A percentile compares a stretch with the other conserved stretches of the same genome.
These are phyloP conservation scores for Drosophila nr. fundita DNA, from an alignment of 2,888 invertebrate species.

Conservation along the genomic window DNA sequence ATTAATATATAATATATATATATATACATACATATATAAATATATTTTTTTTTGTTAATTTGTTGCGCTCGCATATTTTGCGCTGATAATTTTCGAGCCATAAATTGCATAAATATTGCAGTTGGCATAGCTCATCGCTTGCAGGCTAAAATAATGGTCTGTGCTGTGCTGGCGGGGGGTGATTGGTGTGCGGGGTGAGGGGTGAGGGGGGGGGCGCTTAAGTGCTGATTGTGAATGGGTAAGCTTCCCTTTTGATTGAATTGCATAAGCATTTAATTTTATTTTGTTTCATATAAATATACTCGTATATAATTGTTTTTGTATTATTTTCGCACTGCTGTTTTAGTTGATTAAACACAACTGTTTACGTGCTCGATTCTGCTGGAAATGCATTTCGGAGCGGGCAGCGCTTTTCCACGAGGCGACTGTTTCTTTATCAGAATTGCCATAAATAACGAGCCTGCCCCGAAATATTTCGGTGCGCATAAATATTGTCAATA, in stretches of 20 bases:
- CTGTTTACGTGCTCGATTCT: conserved; percentile 54
- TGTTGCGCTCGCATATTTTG: conserved; percentile 46
- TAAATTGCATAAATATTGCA: conserved; percentile 62
- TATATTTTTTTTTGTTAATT: conserved; percentile 48
- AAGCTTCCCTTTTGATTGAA: conserved; percentile 49
- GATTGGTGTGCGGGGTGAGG: too few species aligned
- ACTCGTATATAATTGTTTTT: neutral
- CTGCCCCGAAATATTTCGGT: conserved; percentile 35
- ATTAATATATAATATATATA: neutral
- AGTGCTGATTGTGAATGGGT: conserved; percentile 24
- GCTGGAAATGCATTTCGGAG: conserved; percentile 59
- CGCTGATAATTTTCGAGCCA: conserved; percentile 64
- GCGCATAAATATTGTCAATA: conserved; percentile 66
- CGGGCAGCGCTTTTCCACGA: conserved; percentile 35
- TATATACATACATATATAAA: neutral
- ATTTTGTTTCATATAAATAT: conserved; percentile 12
- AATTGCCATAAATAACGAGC: conserved; percentile 62
- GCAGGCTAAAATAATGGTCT: neutral
- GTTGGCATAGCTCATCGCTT: conserved; percentile 2
- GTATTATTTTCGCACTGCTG: conserved; percentile 31
- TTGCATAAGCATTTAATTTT: conserved; percentile 22
- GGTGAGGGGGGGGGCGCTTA: neutral
- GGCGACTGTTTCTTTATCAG: conserved; percentile 57
- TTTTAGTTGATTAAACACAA: conserved; percentile 77
- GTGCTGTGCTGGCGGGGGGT: neutral